These are phyloP conservation scores for Natrix natrix DNA, from an alignment of 2,797 vertebrate species.

Conservation along the genomic window DNA sequence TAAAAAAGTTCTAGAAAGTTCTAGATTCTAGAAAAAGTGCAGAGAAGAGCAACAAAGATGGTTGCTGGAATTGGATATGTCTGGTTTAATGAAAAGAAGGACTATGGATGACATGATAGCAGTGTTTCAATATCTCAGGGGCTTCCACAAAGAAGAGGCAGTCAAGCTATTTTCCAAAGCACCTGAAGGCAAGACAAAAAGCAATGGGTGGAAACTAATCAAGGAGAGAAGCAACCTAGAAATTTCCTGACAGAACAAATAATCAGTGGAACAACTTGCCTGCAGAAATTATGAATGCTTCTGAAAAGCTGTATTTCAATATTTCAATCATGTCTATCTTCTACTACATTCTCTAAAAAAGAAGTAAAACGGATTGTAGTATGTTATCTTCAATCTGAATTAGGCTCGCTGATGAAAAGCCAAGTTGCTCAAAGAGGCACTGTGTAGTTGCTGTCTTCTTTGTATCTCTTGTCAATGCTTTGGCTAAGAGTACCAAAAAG, in stretches of 20 bases:
- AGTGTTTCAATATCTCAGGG: not conserved
- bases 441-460: constrained; percentile 32
- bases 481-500: constrained; percentile 32
- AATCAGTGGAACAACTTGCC: too few species aligned
- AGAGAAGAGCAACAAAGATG: not conserved
- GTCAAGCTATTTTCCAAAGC: not conserved
- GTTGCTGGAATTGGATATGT: not conserved
- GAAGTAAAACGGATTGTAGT: not conserved
- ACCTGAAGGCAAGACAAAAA: not conserved
- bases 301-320: not conserved
- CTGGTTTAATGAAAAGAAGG: not conserved
- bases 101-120: too few species aligned
- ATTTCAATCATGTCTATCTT: not conserved
- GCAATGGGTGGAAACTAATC: not conserved
- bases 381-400: not conserved
- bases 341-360: not conserved
- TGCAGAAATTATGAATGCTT: too few species aligned
- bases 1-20: not conserved
- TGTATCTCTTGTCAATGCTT: constrained; percentile 48
- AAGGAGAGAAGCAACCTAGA: not conserved
- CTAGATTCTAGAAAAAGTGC: not conserved
- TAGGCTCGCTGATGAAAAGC: constrained; percentile 15
- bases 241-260: not conserved
- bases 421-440: constrained; percentile 10
- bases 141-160: not conserved